Evolutionary conservation across 92 coral and sea anemone species (phyloP).

Genomic region (Scolanthus callimorphus): DNA sequence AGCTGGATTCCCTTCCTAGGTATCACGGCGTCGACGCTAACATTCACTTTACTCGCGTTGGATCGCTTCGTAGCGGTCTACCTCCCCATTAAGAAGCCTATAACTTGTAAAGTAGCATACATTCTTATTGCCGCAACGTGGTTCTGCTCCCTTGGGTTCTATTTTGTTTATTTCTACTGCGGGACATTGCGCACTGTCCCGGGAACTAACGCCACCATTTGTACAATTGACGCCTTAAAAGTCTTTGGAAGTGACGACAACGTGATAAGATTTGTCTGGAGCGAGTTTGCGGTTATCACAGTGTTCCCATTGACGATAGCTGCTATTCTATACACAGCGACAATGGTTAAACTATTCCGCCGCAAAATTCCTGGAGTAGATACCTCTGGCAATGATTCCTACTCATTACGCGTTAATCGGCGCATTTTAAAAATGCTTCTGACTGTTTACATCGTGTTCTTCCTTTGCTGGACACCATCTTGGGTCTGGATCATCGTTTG

Average conservation of each 20-base stretch:
- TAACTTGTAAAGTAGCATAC: conserved; percentile 26
- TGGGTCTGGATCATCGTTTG: conserved; percentile 31
- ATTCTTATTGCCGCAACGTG: conserved; percentile 29
- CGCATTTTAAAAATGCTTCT: conserved; percentile 31
- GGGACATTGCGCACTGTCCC: background rate
- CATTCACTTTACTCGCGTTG: conserved; percentile 29
- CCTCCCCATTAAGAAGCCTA: conserved; percentile 25
- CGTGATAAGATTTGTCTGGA: conserved; percentile 12
- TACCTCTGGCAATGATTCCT: conserved; percentile 1
- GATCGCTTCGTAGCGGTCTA: conserved; percentile 51
- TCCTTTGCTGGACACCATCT: conserved; percentile 31
- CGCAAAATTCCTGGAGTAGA: conserved; percentile 19
- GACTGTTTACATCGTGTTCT: conserved; percentile 16
- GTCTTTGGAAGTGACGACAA: conserved; percentile 4
- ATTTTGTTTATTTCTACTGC: conserved; percentile 20
- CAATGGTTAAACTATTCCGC: conserved; percentile 20
- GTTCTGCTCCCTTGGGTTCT: conserved; percentile 16
- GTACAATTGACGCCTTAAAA: conserved; percentile 9
- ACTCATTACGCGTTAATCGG: conserved; percentile 18
- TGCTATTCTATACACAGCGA: conserved; percentile 25
- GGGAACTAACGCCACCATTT: conserved; percentile 3
- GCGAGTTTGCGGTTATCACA: conserved; percentile 20
- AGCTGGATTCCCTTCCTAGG: conserved; percentile 24
- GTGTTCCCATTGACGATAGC: conserved; percentile 21
- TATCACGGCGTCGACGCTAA: conserved; percentile 23